Base-by-base conservation (phyloP, 2,888 invertebrate species). In the Siphonodentalium dalli region DNA sequence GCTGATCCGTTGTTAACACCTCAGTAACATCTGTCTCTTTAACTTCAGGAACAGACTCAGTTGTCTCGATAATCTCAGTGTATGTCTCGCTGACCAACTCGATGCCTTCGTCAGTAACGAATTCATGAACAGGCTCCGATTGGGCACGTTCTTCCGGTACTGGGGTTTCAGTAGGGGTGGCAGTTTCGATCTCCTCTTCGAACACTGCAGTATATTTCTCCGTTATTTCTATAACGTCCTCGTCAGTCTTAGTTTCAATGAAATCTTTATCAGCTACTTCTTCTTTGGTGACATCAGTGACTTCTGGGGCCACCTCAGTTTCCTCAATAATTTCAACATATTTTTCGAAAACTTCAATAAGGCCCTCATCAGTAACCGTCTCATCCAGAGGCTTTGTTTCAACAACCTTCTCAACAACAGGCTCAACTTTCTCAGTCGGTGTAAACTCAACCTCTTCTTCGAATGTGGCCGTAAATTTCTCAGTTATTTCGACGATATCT, bases 291-390 rank as follows among this genome's bases (percentile, higher is more conserved):
- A 20, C 8, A n/a, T n/a, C n/a, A n/a, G 35, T 28, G 24, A 41
- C 44, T 27, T 6, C 13, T 27, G 31, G 11, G 21, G 35, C 28
- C 24, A 29, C 41, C 31, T 45, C 41, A 35, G 38, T 11, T 8
- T 15, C 31, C 15, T 51, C 51, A 31, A 34, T 13, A 20, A 21
- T 18, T 9, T 31, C n/a, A 9, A n/a, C 21, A n/a, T 29, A 21
- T 8, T 29, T 13, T 43, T 49, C 42, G 28, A 35, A 24, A 27
- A 27, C 31, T 15, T 33, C 41, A 42, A 21, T 13, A 0, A 34
- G 26, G 28, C 55, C 51, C 23, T 58, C 64, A 29, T 29, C 44
- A 6, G 46, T 24, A n/a, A n/a, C n/a, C n/a, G n/a, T n/a, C 23
- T 24, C 41, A 15, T 41, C 28, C 9, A 11, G 13, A 29, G 41